phyloP scores from a whole-genome alignment of 2,888 invertebrate species.

The Ophioninae sp. region DNA sequence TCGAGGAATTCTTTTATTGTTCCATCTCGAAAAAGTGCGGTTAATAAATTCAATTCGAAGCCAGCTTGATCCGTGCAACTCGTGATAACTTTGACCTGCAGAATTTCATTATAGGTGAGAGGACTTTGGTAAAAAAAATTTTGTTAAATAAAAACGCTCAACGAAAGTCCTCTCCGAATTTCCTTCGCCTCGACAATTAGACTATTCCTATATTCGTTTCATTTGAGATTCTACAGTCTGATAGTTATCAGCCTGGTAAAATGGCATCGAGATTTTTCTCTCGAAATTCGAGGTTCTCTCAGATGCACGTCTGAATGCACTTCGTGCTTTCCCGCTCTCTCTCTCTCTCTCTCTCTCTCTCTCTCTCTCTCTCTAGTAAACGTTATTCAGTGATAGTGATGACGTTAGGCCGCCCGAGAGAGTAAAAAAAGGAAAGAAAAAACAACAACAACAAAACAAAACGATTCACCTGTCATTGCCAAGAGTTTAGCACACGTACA shows the following conservation, averaged over 20 bases:
- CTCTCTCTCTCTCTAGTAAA: neutral
- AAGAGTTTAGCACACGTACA: slow-evolving; percentile 9
- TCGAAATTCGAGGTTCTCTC: slow-evolving; percentile 1
- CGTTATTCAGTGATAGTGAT: slow-evolving; percentile 15
- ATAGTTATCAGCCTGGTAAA: neutral
- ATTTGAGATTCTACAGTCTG: neutral
- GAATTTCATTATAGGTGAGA: neutral
- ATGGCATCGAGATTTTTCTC: slow-evolving; percentile 1
- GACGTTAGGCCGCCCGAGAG: slow-evolving; percentile 22
- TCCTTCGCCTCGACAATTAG: neutral
- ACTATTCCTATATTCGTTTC: neutral
- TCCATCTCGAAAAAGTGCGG: neutral
- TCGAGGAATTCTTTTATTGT: neutral
- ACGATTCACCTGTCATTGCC: slow-evolving; percentile 49
- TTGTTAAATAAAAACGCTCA: neutral
- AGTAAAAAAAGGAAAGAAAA: slow-evolving; percentile 27
- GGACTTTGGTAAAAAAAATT: neutral
- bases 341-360: no score
- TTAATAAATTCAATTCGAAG: neutral
- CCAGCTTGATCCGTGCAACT: neutral
- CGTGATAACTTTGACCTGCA: neutral
- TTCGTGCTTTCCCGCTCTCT: no score
- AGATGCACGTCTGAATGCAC: neutral
- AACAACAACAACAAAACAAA: slow-evolving; percentile 40
- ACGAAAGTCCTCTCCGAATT: neutral